Evolutionary conservation across 2,888 invertebrate genomes (phyloP).

Genomic region (Eupithecia centaureata): DNA sequence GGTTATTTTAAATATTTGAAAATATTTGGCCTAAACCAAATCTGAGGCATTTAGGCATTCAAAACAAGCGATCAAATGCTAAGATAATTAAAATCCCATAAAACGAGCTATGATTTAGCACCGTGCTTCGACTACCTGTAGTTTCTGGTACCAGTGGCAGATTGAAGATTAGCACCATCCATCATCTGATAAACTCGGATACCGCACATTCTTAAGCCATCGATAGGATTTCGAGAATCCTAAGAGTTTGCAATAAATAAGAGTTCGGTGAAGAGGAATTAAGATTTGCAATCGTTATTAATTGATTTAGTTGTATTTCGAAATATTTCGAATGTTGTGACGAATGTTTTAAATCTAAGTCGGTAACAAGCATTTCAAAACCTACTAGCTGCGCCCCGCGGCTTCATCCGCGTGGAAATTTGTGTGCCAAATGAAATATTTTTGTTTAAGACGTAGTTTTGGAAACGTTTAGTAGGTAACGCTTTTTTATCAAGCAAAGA

Average conservation of each 20-base stretch:
- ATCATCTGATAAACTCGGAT: slow-evolving; percentile 67
- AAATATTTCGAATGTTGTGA: too few species aligned
- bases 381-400: too few species aligned
- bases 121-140: slow-evolving; percentile 64
- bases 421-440: too few species aligned
- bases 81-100: slow-evolving; percentile 33
- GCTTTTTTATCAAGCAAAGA: neutral
- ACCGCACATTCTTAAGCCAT: slow-evolving; percentile 61
- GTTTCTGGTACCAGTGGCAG: slow-evolving; percentile 77
- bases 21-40: neutral
- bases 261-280: neutral
- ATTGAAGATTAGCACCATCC: slow-evolving; percentile 74
- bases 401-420: too few species aligned
- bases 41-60: neutral
- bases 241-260: slow-evolving; percentile 40
- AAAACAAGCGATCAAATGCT: slow-evolving; percentile 15
- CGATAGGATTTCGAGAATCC: slow-evolving; percentile 61
- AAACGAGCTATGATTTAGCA: slow-evolving; percentile 41
- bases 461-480: too few species aligned
- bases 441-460: too few species aligned
- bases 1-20: neutral
- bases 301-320: slow-evolving; percentile 6
- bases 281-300: neutral
- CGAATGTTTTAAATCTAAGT: neutral
- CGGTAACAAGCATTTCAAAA: neutral